phyloP scores from a whole-genome alignment of 2,888 invertebrate genomes.

The Lepetodrilus schrolli region DNA sequence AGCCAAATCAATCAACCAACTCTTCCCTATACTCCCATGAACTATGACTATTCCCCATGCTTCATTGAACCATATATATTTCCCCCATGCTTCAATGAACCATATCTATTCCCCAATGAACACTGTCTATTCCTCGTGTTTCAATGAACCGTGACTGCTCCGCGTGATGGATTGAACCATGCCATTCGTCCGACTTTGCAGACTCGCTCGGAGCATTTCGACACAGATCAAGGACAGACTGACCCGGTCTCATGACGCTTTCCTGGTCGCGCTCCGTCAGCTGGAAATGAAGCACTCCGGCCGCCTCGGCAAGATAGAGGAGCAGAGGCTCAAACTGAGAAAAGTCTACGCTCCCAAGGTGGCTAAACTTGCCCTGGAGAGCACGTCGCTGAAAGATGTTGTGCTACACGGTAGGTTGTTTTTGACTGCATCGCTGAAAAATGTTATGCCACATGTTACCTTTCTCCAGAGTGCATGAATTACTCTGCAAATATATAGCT shows the following conservation, averaged over 20 bases:
- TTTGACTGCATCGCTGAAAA: no score
- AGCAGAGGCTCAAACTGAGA: slow-evolving; percentile 79
- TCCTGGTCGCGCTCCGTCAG: slow-evolving; percentile 83
- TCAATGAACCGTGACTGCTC: background rate
- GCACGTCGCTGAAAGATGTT: slow-evolving; percentile 87
- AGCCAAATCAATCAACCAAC: no score
- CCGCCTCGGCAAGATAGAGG: slow-evolving; percentile 86
- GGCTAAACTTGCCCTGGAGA: slow-evolving; percentile 87
- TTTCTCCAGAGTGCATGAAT: no score
- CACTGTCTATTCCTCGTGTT: no score
- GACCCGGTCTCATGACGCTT: slow-evolving; percentile 85
- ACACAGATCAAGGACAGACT: slow-evolving; percentile 85
- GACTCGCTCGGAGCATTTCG: slow-evolving; percentile 84
- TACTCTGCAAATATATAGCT: no score
- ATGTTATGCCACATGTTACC: no score
- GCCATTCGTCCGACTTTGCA: slow-evolving; percentile 48
- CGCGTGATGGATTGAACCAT: background rate
- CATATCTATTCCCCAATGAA: no score
- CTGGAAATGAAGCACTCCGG: slow-evolving; percentile 82
- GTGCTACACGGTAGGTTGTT: slow-evolving; percentile 82
- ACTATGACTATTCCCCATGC: no score
- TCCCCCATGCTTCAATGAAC: no score
- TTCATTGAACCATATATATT: no score
- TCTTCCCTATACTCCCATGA: no score
- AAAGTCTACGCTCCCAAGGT: slow-evolving; percentile 87